Evolutionary conservation across 2,797 vertebrate species (phyloP), one percentile per base, ranked within the genome.

Genomic region (Myotis planiceps): DNA sequence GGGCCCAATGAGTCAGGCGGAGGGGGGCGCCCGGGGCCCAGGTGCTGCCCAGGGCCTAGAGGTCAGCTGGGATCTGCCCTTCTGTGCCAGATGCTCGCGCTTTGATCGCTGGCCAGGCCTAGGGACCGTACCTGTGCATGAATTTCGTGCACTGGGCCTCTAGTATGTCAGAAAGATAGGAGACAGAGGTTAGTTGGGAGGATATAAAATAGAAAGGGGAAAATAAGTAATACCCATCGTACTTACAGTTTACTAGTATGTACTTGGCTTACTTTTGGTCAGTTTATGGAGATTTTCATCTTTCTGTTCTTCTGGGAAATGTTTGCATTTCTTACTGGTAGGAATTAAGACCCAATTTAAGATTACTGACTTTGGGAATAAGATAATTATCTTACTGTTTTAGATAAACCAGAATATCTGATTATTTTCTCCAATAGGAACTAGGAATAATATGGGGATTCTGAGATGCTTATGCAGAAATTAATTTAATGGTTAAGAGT

Each of bases 231-330:
- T 34, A 16, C 34, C 42, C 9, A 5, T 55, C 34, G 4, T 47
- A 13, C 27, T 88, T 65, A 12, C 72, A 60, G 39, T 87, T 90
- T 82, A 65, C 12, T 29, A 58, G 9, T 58, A 58, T 86, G 51
- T 55, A 3, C 18, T 71, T 45, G 47, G 21, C 79, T 90, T 88
- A 60, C 53, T 55, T 92, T 75, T 82, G 42, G 75, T 95, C 75
- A 47, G 29, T 7, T 85, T 88, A 39, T 53, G 34, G 89, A 93
- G 72, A 42, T 53, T 74, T 71, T 82, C 75, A 76, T 78, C 47
- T 95, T 85, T 88, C 84, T 66, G 9, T 66, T 81, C 29, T 92
- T 88, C 32, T 83, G 58, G n/a, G 51, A 87, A 94, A 84, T 76
- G 51, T 80, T 88, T 88, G n/a, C 71, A 65, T 92, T 89, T 96